These are phyloP conservation scores for Parotia lawesii DNA, from an alignment of 2,113 vertebrate species.

Conservation along the genomic window DNA sequence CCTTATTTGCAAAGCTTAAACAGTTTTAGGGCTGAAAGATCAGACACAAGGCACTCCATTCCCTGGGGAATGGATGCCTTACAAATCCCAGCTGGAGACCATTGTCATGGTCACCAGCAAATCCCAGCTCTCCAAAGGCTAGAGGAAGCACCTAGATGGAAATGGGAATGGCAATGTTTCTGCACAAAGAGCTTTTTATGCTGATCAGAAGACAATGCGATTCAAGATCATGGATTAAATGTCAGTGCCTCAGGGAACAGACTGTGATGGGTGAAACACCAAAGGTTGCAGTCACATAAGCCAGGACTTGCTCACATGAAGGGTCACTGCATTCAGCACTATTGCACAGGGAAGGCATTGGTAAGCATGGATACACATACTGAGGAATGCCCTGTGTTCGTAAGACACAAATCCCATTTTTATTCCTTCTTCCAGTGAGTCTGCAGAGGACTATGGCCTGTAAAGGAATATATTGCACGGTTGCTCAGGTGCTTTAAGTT, in stretches of 20 bases:
- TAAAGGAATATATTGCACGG: neutral
- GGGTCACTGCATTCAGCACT: neutral
- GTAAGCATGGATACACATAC: neutral
- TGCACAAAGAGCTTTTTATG: neutral
- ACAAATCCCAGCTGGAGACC: neutral
- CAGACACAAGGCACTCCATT: neutral
- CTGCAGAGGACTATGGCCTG: neutral
- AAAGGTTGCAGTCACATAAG: rapidly evolving
- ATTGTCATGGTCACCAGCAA: neutral
- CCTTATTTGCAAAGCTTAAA: neutral
- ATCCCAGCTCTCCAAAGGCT: neutral
- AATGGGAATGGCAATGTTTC: neutral
- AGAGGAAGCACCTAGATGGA: neutral
- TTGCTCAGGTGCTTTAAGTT: neutral
- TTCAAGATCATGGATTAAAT: neutral
- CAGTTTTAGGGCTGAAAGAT: neutral
- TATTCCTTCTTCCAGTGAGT: neutral
- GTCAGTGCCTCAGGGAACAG: neutral
- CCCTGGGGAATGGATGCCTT: neutral
- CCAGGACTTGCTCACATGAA: neutral
- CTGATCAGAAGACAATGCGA: neutral
- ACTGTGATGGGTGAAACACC: neutral
- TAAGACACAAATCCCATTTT: neutral
- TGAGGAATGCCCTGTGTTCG: neutral
- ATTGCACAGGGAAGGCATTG: neutral